phyloP scores from a whole-genome alignment of 1,140 invertebrate species.

The Drosophila tristis region DNA sequence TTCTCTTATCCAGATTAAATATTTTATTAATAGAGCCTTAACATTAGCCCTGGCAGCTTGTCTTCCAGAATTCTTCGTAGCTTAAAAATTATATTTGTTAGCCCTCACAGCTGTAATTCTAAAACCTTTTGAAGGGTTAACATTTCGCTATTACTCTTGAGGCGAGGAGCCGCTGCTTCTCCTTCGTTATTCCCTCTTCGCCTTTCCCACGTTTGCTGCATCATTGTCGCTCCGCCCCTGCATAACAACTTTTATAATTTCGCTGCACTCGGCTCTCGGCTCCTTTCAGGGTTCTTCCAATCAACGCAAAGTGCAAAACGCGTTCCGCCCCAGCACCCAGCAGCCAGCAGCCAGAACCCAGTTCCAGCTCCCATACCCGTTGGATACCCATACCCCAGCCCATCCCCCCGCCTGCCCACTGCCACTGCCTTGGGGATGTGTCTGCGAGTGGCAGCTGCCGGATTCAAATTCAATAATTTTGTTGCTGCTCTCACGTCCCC shows the following conservation, averaged over 20 bases:
- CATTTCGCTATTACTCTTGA: too few relatives aligned
- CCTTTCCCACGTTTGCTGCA: not conserved
- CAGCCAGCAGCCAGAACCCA: not conserved
- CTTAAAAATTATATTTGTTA: too few relatives aligned
- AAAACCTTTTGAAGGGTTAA: too few relatives aligned
- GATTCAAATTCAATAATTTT: constrained; percentile 71
- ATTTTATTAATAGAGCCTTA: too few relatives aligned
- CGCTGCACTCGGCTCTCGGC: constrained; percentile 8
- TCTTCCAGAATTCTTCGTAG: too few relatives aligned
- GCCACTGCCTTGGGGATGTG: constrained; percentile 6
- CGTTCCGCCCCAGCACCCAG: constrained; percentile 23
- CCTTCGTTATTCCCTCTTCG: not conserved
- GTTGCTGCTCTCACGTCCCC: constrained; percentile 29
- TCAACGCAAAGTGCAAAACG: constrained; percentile 52
- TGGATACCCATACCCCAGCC: too few relatives aligned
- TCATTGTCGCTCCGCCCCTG: constrained; percentile 26
- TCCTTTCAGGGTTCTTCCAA: constrained; percentile 50
- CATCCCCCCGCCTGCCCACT: not conserved
- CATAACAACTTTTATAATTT: constrained; percentile 35
- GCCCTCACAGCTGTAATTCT: too few relatives aligned
- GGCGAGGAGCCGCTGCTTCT: too few relatives aligned
- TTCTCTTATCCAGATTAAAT: too few relatives aligned
- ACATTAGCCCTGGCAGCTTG: too few relatives aligned
- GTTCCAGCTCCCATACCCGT: not conserved
- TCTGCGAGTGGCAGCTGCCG: constrained; percentile 49